Percentiles rank a stretch among this genome's conserved stretches.
Conservation (phyloP, 2,113 vertebrate species). For the Neolamprologus hecqui region DNA sequence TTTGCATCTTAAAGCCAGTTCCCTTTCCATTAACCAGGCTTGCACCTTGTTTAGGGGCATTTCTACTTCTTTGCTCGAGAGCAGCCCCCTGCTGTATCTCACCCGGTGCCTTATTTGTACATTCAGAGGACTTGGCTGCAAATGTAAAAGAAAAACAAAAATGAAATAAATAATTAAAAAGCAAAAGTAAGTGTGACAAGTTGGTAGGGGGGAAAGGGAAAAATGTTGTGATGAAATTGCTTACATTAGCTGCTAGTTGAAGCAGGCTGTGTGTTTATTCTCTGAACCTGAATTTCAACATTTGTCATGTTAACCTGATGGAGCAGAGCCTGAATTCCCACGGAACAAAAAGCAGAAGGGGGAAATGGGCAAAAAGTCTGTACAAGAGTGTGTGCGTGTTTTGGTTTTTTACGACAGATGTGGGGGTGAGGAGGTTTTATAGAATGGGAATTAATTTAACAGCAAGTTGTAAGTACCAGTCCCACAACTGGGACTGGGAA, state of each 20-base stretch:
- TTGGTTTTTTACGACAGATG: constrained; percentile 52
- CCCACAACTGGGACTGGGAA: constrained; percentile 46
- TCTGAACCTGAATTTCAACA: constrained; percentile 52
- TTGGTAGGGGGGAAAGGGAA: neutral
- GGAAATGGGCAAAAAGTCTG: constrained; percentile 16
- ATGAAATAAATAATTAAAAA: constrained; percentile 11
- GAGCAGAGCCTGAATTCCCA: constrained; percentile 51
- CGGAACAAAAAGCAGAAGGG: constrained; percentile 33
- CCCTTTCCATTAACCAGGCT: constrained; percentile 45
- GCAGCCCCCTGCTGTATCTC: constrained; percentile 27
- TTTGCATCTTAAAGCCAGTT: constrained; percentile 55
- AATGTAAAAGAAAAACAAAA: constrained; percentile 3
- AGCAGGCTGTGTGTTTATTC: constrained; percentile 60
- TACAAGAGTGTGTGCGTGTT: neutral
- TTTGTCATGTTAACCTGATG: constrained; percentile 65
- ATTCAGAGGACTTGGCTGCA: constrained; percentile 54
- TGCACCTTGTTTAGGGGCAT: constrained; percentile 61
- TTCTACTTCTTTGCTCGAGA: constrained; percentile 71
- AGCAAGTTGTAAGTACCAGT: constrained; percentile 63
- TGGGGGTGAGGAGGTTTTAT: constrained; percentile 60
- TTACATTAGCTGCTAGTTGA: constrained; percentile 52
- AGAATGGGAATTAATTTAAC: constrained; percentile 66
- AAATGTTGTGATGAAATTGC: constrained; percentile 54
- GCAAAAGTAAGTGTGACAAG: constrained; percentile 47
- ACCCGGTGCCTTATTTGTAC: constrained; percentile 22